Base-by-base conservation (phyloP, 2,888 invertebrate genomes). In the Apamea epomidion region DNA sequence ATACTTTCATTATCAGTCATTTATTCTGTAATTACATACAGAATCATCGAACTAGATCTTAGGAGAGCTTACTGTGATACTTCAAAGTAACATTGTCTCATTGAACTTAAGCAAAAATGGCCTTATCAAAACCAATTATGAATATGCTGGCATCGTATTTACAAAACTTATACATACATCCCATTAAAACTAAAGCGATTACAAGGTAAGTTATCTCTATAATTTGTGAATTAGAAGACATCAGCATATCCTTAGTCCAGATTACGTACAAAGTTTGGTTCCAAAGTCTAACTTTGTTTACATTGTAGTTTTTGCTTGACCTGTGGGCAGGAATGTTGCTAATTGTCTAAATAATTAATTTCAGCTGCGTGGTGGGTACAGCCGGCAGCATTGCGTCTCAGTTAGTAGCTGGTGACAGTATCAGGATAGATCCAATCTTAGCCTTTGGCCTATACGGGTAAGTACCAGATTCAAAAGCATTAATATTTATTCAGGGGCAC, bases 361-460 rank as follows among this genome's bases (percentile, higher is more conserved):
- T 87, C 93, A 98, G 98, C 91, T 98, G 98, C 93, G 94, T 98
- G 4, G 97, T 98, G 79, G 98, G 98, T 16, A 97, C 98, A 29
- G 97, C 98, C 72, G 98, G 98, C 45, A 98, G 98, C 93, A 96
- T 98, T 72, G 97, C 98, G 54, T 98, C 98, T 0, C 98, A 99
- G 92, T 97, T 97, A 84, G 97, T 98, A 18, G 96, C 97, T n/a
- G 98, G 98, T 69, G 97, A 96, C 90, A 93, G 94, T 60, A 93
- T 98, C 16, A 98, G 98, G 92, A 95, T 97, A 67, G 98, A 98
- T 74, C 98, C 98, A 90, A 94, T 98, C 8, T 91, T 98, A 62
- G 98, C 98, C 1, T 98, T 98, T 95, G 98, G 98, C 65, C 92
- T 98, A 18, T 98, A 98, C 97, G 98, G 98, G 98, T 98, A 96